Percentiles rank a stretch among this genome's conserved stretches.
phyloP scores from a whole-genome alignment of 2,113 vertebrate genomes.

The Sapayoa aenigma region DNA sequence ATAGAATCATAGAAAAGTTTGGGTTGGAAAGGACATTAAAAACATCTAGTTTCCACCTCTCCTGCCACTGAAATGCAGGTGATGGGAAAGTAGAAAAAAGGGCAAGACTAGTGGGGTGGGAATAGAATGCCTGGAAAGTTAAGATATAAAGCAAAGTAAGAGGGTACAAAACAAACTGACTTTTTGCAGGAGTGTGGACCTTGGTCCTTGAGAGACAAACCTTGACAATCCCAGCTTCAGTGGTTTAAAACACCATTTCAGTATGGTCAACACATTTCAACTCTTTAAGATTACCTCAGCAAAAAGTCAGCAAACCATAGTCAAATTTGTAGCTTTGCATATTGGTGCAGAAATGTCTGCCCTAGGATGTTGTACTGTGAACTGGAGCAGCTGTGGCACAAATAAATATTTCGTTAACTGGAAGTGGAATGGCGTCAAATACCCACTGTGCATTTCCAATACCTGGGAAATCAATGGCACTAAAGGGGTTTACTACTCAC shows the following conservation, averaged over 20 bases:
- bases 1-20: not conserved
- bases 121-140: not conserved
- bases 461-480: not conserved
- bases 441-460: not conserved
- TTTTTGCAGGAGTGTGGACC: not conserved
- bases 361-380: not conserved
- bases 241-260: not conserved
- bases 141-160: not conserved
- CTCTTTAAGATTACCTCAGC: not conserved
- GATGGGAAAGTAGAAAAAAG: not conserved
- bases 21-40: not conserved
- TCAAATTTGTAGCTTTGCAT: not conserved
- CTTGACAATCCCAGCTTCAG: not conserved
- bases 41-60: not conserved
- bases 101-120: not conserved
- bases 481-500: not conserved
- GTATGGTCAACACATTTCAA: not conserved
- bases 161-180: not conserved
- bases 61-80: not conserved
- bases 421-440: not conserved
- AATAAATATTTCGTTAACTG: not conserved
- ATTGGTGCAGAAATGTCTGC: not conserved
- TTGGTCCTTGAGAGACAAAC: not conserved
- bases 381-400: not conserved
- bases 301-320: not conserved